phyloP scores from a whole-genome alignment of 2,797 vertebrate species.

The Myotis pilosus region DNA sequence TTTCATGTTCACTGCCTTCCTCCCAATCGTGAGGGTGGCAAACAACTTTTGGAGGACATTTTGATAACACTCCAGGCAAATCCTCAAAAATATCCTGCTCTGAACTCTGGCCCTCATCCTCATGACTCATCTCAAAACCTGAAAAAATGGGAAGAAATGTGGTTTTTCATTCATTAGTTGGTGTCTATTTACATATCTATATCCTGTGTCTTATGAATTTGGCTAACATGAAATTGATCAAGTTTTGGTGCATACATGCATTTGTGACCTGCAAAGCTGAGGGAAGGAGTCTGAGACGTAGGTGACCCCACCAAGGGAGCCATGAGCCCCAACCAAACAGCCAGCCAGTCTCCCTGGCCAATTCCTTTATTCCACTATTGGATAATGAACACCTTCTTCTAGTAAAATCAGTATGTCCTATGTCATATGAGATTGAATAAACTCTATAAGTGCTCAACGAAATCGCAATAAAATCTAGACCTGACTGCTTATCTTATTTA shows the following conservation, averaged over 20 bases:
- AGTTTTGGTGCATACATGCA: not conserved
- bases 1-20: conserved; percentile 60
- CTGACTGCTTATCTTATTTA: not conserved
- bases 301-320: not conserved
- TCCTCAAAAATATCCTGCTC: conserved; percentile 63
- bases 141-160: conserved; percentile 31
- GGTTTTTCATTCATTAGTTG: not conserved
- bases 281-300: not conserved
- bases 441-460: not conserved
- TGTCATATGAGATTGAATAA: not conserved
- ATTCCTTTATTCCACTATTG: not conserved
- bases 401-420: not conserved
- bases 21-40: not conserved
- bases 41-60: not conserved
- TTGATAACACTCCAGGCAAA: conserved; percentile 47
- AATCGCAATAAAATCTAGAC: not conserved
- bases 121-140: conserved; percentile 66
- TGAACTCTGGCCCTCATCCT: conserved; percentile 59
- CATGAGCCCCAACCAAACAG: not conserved
- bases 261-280: not conserved
- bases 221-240: not conserved
- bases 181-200: not conserved
- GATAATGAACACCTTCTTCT: not conserved
- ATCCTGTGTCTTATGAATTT: not conserved
- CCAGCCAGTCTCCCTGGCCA: not conserved